Conservation (phyloP, 1,140 invertebrate genomes). For the Tribolium castaneum region DNA sequence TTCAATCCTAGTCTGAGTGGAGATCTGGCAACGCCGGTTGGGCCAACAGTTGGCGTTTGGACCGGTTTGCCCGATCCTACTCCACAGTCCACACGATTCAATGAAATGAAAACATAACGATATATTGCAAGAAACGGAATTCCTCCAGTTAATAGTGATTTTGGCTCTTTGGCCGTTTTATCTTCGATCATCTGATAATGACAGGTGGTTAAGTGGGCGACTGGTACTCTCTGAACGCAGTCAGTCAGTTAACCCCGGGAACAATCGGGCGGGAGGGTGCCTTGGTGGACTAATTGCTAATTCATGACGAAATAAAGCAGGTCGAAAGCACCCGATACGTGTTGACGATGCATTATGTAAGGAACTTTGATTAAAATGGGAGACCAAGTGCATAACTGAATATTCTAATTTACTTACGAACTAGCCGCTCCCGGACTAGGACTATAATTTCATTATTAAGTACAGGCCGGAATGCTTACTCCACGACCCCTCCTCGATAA, state of each 20-base stretch:
- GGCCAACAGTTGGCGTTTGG: conserved; percentile 43
- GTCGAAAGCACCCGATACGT: conserved; percentile 9
- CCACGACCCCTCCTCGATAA: background rate
- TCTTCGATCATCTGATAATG: conserved; percentile 40
- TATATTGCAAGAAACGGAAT: conserved; percentile 38
- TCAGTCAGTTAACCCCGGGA: conserved; percentile 27
- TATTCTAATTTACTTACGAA: conserved; percentile 31
- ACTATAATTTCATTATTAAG: conserved; percentile 21
- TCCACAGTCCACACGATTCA: conserved; percentile 37
- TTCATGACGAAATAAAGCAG: conserved; percentile 28
- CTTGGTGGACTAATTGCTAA: conserved; percentile 16
- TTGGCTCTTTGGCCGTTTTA: conserved; percentile 36
- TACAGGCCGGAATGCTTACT: background rate
- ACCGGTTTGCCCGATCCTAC: conserved; percentile 40
- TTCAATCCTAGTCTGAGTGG: conserved; percentile 4
- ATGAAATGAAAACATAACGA: conserved; percentile 45
- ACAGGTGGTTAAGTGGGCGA: conserved; percentile 40
- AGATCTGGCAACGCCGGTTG: conserved; percentile 30
- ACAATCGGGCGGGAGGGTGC: background rate
- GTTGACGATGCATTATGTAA: conserved; percentile 31
- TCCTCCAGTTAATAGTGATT: conserved; percentile 29
- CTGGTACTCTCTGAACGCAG: conserved; percentile 29
- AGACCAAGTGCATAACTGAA: conserved; percentile 31
- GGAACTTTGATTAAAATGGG: conserved; percentile 34
- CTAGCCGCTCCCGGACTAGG: background rate